Base-by-base conservation (phyloP, 2,113 vertebrate genomes). In the Garra rufa region DNA sequence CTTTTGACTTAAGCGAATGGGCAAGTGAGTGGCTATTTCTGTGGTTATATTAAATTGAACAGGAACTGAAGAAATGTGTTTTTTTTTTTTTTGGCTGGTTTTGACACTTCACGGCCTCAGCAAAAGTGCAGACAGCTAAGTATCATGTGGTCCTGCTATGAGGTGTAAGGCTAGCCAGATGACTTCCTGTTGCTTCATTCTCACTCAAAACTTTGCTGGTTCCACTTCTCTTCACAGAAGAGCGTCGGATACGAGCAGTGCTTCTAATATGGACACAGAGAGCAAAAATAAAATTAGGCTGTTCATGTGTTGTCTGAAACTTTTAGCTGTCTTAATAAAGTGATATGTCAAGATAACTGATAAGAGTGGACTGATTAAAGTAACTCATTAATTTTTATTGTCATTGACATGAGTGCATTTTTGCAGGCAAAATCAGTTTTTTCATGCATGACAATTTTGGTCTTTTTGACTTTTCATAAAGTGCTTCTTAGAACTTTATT, bases 141-240 rank as follows among this genome's bases (percentile, higher is more conserved):
- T 85, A 93, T 95, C 95, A 95, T 92, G 93, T 94, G 95, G 86
- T 90, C 90, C 88, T 73, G 85, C 82, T 88, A 85, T 89, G 87
- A 91, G 89, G 83, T 88, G 89, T 93, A 92, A 93, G 94, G 93
- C 94, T 91, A 93, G 91, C 92, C 92, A 92, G 92, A 92, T 92
- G 91, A 94, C 87, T 96, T 95, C 93, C 93, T 95, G 91, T 93
- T 93, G 89, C 89, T 93, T 94, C 90, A 91, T 83, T 71, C 81
- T 91, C 59, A 76, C 90, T 87, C 89, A 81, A 86, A 92, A 89
- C 88, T 91, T 76, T 90, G 84, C 85, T 89, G 84, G 92, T 94
- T 94, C 91, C 93, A 94, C 94, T 95, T 95, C 93, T 94, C 92
- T 86, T 38, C 74, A 70, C 44, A 65, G 81, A 83, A 74, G 38